These are phyloP conservation scores for Stegophylla sp. DNA, from an alignment of 2,888 invertebrate genomes.

Conservation along the genomic window DNA sequence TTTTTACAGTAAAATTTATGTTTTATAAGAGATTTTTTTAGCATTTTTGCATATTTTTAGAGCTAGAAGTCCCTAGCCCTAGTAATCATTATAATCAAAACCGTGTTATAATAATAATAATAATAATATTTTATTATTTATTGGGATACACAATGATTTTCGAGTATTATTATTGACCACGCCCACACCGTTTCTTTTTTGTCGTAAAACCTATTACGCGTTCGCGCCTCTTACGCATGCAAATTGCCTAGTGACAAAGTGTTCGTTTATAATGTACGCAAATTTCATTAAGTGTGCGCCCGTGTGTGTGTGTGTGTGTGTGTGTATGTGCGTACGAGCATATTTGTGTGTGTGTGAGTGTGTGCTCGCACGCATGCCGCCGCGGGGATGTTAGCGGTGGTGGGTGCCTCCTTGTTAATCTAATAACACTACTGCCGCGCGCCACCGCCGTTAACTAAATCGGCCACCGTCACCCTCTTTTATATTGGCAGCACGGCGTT, in stretches of 20 bases:
- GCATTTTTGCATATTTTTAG: no score
- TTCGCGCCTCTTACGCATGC: constrained; percentile 39
- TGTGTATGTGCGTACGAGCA: background rate
- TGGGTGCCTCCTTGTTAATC: constrained; percentile 47
- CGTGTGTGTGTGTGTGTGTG: background rate
- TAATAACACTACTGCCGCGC: constrained; percentile 45
- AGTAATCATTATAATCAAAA: no score
- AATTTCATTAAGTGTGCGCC: constrained; percentile 37
- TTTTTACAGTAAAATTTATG: no score
- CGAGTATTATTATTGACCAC: constrained; percentile 11
- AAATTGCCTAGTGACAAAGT: constrained; percentile 56
- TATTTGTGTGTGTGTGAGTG: background rate
- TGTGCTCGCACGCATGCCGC: background rate
- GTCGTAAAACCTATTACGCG: constrained; percentile 16
- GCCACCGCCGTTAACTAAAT: constrained; percentile 29
- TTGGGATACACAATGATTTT: background rate
- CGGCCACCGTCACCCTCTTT: constrained; percentile 46
- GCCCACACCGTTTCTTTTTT: constrained; percentile 4
- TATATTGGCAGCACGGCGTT: constrained; percentile 29
- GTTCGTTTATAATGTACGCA: constrained; percentile 58
- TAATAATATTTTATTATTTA: background rate
- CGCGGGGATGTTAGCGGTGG: constrained; percentile 16
- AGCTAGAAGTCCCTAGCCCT: no score
- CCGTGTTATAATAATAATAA: constrained; percentile 4
- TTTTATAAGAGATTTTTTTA: no score